A percentile compares a stretch with the other conserved stretches of the same genome.
Evolutionary conservation across 2,888 invertebrate genomes (phyloP).

Genomic region (Metopia argyrocephala): DNA sequence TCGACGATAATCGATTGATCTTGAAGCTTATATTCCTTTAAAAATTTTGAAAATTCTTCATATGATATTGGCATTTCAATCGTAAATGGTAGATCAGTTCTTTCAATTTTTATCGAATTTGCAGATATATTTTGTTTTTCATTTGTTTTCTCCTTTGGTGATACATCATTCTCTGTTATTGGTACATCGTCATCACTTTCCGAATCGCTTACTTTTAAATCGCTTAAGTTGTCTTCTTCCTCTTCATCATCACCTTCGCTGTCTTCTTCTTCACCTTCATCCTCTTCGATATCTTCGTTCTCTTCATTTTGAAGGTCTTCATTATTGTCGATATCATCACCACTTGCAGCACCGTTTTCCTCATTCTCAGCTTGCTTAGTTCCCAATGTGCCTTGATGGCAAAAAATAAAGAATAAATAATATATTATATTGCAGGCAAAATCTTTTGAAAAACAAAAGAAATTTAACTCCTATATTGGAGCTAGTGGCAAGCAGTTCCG

Average conservation of each 20-base stretch:
- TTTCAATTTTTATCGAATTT: slow-evolving; percentile 26
- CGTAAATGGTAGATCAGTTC: slow-evolving; percentile 82
- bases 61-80: slow-evolving; percentile 82
- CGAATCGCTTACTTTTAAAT: slow-evolving; percentile 74
- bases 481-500: too few relatives aligned
- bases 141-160: slow-evolving; percentile 22
- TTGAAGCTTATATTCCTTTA: slow-evolving; percentile 82
- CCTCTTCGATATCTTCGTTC: slow-evolving; percentile 19
- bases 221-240: slow-evolving; percentile 76
- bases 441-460: too few relatives aligned
- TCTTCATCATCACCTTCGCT: slow-evolving; percentile 73
- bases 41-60: slow-evolving; percentile 82
- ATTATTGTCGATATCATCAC: slow-evolving; percentile 68
- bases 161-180: not conserved
- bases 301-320: slow-evolving; percentile 66
- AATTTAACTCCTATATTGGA: too few relatives aligned
- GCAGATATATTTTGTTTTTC: not conserved
- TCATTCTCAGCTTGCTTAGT: slow-evolving; percentile 44
- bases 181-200: slow-evolving; percentile 68
- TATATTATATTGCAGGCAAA: too few relatives aligned
- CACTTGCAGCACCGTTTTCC: slow-evolving; percentile 68
- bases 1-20: slow-evolving; percentile 87
- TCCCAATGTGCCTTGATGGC: slow-evolving; percentile 59
- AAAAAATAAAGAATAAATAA: not conserved
- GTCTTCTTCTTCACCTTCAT: slow-evolving; percentile 69